Evolutionary conservation across 23 tunicate species (phyloP).

Genomic region (Trididemnum nubilum): DNA sequence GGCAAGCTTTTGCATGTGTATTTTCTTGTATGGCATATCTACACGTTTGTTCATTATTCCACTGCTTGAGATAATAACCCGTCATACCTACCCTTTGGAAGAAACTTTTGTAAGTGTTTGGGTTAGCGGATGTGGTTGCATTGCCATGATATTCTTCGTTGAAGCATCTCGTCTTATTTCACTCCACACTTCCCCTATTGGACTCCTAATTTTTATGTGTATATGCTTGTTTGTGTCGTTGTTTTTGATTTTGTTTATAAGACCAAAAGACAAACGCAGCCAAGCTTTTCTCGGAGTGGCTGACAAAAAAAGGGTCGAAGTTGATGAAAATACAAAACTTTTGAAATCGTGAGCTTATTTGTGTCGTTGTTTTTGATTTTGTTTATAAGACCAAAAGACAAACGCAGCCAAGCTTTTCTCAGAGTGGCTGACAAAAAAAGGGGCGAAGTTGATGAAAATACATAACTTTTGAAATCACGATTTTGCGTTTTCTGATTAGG

Average conservation of each 20-base stretch:
- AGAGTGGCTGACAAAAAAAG: background rate
- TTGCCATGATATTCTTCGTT: background rate
- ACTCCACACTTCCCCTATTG: background rate
- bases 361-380: background rate
- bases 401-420: background rate
- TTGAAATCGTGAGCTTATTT: too few species aligned
- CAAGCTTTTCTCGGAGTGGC: background rate
- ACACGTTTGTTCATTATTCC: slow-evolving; percentile 18
- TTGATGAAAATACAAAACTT: background rate
- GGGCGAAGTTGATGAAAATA: background rate
- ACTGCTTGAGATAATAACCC: slow-evolving; percentile 14
- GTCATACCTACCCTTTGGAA: slow-evolving; percentile 13
- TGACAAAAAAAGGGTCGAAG: background rate
- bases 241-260: background rate
- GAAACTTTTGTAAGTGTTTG: slow-evolving; percentile 27
- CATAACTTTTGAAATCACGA: too few species aligned
- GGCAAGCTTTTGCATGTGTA: slow-evolving; percentile 1
- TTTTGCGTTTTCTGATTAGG: too few species aligned
- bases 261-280: background rate
- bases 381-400: background rate
- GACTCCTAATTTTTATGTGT: slow-evolving; percentile 4
- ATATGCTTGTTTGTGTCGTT: slow-evolving; percentile 1
- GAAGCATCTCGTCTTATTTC: background rate
- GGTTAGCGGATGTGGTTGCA: slow-evolving; percentile 21
- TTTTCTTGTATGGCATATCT: slow-evolving; percentile 8